Conservation (phyloP, 2,797 vertebrate genomes). For the Rhinichthys osculus region DNA sequence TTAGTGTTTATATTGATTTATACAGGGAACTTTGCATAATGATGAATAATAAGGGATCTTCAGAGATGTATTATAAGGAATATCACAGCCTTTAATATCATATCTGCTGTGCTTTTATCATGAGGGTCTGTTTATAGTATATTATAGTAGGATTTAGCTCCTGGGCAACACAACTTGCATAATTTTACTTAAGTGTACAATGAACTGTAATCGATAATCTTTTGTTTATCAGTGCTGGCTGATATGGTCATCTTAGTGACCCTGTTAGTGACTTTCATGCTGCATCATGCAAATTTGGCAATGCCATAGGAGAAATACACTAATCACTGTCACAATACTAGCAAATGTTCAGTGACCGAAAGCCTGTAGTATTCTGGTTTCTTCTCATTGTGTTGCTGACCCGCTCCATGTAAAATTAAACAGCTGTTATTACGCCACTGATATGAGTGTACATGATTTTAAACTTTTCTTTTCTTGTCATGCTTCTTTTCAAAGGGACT, state of each 20-base stretch:
- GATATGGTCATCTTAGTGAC: background rate
- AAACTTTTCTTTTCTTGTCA: background rate
- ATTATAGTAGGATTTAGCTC: background rate
- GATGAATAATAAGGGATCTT: background rate
- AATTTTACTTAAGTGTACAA: background rate
- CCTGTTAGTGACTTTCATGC: background rate
- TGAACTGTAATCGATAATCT: background rate
- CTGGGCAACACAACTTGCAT: background rate
- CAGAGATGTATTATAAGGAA: background rate
- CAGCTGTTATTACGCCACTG: background rate
- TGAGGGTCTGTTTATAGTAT: background rate
- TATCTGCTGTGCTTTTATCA: background rate
- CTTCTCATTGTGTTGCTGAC: background rate
- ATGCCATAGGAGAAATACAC: background rate
- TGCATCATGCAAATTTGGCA: background rate
- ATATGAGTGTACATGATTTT: background rate
- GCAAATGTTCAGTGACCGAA: background rate
- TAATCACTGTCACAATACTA: background rate
- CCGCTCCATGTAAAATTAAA: background rate
- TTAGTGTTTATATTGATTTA: background rate
- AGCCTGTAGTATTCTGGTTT: background rate
- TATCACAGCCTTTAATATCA: background rate
- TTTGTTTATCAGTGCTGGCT: background rate
- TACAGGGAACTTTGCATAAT: background rate
- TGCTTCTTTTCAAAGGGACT: background rate